Base-by-base conservation (phyloP, 2,888 invertebrate species). In the Thereva nobilitata region DNA sequence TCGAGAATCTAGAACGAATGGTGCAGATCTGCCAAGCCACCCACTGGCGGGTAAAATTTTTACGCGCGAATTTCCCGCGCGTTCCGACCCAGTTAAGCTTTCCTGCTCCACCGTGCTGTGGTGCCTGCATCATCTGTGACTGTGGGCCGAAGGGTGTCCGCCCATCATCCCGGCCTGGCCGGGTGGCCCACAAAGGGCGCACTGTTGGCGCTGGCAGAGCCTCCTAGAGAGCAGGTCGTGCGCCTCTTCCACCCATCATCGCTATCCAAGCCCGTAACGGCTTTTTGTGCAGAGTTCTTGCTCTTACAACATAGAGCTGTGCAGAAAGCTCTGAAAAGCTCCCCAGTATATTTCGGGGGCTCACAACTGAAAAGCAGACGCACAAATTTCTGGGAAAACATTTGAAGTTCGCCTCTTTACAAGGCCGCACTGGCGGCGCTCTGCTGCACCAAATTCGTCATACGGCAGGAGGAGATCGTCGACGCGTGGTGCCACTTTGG, bases 241-340 rank as follows among this genome's bases (percentile, higher is more conserved):
- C 37, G 38, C 4, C 8, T 8, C 49, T 40, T 47, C 47, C 45
- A 49, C 49, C 9, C 38, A 40, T 3, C 47, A 7, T 8, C 47
- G 12, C 40, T 5, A 12, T 38, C 34, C 12, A 23, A 38, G 54
- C 23, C 40, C 53, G n/a, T 3, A 38, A 6, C 53, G 9, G 6
- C 23, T 23, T 23, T 23, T 9, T 38, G 34, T 59, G 38, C 40
- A 49, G 49, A 61, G n/a, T 7, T 12, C 9, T 37, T 10, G 10
- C 59, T 59, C 59, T 59, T 59, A 59, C 49, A 59, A 23, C 57
- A 6, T 1, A 6, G 12, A 9, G 40, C 38, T 49, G 5, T 47
- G 59, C 61, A 61, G 57, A 61, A 61, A 61, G 61, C 61, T 61
- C 8, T 35, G 6, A 3, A 61, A 50, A 61, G 61, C 61, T 61